Percentiles rank a stretch among this genome's conserved stretches.
Evolutionary conservation across 2,797 vertebrate genomes (phyloP).

Genomic region (Gymnoscopelus microlampas): DNA sequence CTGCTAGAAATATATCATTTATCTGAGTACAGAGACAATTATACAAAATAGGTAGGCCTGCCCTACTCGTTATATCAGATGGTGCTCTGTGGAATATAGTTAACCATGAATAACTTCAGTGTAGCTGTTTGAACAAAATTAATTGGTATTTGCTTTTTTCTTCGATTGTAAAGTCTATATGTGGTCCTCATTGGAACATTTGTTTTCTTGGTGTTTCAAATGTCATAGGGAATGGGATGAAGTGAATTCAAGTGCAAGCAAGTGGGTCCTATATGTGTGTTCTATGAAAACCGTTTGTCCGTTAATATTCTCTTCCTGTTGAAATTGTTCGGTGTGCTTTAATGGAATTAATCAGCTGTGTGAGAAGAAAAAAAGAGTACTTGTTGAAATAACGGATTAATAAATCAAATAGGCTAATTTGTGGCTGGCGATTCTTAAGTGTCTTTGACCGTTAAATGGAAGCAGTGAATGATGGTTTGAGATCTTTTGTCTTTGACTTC

Average conservation of each 20-base stretch:
- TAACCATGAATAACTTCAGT: constrained; percentile 59
- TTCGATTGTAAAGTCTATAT: constrained; percentile 50
- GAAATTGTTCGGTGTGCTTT: constrained; percentile 76
- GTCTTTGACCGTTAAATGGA: constrained; percentile 37
- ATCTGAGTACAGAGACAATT: constrained; percentile 58
- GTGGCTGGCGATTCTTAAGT: constrained; percentile 69
- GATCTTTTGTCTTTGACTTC: too few relatives aligned
- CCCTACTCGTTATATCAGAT: constrained; percentile 38
- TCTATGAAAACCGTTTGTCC: constrained; percentile 64
- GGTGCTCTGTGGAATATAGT: constrained; percentile 40
- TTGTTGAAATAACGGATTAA: constrained; percentile 77
- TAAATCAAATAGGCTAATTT: constrained; percentile 77
- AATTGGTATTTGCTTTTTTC: constrained; percentile 29
- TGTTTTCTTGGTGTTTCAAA: constrained; percentile 72
- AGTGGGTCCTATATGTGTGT: constrained; percentile 74
- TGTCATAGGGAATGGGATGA: constrained; percentile 75
- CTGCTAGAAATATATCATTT: constrained; percentile 61
- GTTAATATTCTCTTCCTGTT: constrained; percentile 70
- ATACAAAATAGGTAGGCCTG: constrained; percentile 20
- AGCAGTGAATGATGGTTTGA: background rate
- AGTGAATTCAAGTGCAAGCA: constrained; percentile 75
- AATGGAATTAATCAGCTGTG: constrained; percentile 75
- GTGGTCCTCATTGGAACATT: constrained; percentile 57
- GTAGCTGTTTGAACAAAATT: constrained; percentile 56
- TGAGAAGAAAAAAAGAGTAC: constrained; percentile 68